Percentiles rank a stretch among this genome's conserved stretches.
Evolutionary conservation across 2,797 vertebrate genomes (phyloP).

Genomic region (Hydrolagus colliei): DNA sequence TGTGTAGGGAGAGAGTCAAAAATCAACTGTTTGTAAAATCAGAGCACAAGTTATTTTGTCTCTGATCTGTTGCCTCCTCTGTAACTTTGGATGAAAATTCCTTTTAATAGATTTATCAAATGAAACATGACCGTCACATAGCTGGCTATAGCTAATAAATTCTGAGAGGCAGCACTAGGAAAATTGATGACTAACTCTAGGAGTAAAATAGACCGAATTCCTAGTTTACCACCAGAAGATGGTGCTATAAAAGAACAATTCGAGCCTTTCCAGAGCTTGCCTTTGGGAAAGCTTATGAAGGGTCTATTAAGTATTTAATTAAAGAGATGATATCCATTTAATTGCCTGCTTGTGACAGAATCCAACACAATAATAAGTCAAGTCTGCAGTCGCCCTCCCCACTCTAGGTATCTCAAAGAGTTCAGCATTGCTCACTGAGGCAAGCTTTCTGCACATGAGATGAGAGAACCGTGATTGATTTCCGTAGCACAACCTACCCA

Average conservation of each 20-base stretch:
- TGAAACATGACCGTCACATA: background rate
- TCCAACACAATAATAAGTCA: background rate
- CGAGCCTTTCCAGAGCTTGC: background rate
- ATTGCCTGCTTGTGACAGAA: background rate
- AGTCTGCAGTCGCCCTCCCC: background rate
- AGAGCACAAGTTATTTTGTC: too few relatives aligned
- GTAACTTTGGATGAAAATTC: background rate
- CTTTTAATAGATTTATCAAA: background rate
- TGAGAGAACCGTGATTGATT: background rate
- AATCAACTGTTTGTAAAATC: too few relatives aligned
- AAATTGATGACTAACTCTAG: background rate
- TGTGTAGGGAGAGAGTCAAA: too few relatives aligned
- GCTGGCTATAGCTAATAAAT: background rate
- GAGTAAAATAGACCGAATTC: background rate
- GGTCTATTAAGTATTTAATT: background rate
- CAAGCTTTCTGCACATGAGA: background rate
- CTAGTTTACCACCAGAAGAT: background rate
- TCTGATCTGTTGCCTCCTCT: background rate
- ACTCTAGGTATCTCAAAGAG: background rate
- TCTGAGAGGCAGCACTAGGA: background rate
- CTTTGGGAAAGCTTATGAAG: background rate
- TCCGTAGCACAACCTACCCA: too few relatives aligned
- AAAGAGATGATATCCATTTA: background rate
- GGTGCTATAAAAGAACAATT: slow-evolving; percentile 14
- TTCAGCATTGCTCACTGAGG: background rate